These are phyloP conservation scores for Steatornis caripensis DNA, from an alignment of 2,113 vertebrate species.

Conservation along the genomic window DNA sequence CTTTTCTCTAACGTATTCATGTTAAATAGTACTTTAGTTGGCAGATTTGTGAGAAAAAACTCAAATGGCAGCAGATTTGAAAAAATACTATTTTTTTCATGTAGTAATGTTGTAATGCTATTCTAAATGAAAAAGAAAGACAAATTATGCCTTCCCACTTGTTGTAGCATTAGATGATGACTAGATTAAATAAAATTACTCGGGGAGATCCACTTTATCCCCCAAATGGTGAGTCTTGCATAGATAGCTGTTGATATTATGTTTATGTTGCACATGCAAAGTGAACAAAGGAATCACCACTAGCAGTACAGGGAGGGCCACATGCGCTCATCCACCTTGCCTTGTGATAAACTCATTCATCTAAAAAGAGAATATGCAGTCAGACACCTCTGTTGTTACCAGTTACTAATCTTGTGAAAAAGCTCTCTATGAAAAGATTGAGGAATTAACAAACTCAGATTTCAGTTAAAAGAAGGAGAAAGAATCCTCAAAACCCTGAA, in stretches of 20 bases:
- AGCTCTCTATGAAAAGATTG: neutral
- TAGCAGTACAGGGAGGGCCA: rapidly evolving
- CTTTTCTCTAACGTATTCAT: neutral
- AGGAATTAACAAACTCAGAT: neutral
- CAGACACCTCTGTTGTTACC: neutral
- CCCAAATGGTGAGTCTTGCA: neutral
- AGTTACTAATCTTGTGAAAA: neutral
- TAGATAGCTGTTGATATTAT: neutral
- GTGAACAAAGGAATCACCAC: neutral
- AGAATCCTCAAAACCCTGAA: neutral
- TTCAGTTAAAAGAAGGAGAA: neutral
- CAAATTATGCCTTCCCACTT: neutral
- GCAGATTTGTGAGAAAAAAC: neutral
- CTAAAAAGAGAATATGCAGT: neutral
- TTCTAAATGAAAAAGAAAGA: neutral
- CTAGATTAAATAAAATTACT: neutral
- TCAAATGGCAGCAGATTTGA: neutral
- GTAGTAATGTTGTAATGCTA: neutral
- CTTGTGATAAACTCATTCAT: rapidly evolving
- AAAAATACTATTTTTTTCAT: neutral
- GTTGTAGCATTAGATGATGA: neutral
- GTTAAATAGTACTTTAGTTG: neutral
- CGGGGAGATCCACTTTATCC: neutral
- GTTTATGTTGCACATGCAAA: neutral
- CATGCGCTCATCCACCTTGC: neutral